Evolutionary conservation across 1,140 invertebrate genomes (phyloP).

Genomic region (Camponotus pennsylvanicus): DNA sequence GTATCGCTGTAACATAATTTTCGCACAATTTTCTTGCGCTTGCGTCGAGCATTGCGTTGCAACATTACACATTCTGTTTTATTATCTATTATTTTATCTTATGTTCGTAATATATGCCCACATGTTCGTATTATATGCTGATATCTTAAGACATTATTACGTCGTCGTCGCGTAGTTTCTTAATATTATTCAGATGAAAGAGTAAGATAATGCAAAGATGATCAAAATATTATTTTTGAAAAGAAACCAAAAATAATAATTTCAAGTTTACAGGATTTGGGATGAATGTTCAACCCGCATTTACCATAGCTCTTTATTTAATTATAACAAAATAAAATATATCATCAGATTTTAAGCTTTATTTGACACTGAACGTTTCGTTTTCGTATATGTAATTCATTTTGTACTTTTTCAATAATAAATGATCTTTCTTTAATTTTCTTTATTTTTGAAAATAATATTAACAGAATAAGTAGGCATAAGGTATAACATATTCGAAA

Average conservation of each 20-base stretch:
- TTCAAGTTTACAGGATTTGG: constrained; percentile 1
- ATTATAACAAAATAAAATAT: background rate
- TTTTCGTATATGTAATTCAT: background rate
- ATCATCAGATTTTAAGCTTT: background rate
- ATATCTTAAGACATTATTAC: background rate
- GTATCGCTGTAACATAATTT: background rate
- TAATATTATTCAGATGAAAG: background rate
- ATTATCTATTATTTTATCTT: background rate
- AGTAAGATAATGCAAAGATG: background rate
- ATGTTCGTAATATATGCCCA: background rate
- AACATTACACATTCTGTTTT: background rate
- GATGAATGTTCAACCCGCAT: background rate
- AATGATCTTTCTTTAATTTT: no score
- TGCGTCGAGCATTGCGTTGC: background rate
- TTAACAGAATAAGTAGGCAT: no score
- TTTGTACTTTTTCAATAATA: constrained; percentile 9
- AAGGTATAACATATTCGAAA: no score
- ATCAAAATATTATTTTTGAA: background rate
- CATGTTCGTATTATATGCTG: background rate
- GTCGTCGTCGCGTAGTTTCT: background rate
- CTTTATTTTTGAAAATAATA: no score
- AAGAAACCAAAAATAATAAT: background rate
- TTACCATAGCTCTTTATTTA: background rate
- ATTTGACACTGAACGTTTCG: background rate
- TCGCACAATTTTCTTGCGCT: background rate